These are phyloP conservation scores for Alcis repandata DNA, from an alignment of 2,888 invertebrate genomes.

Conservation along the genomic window DNA sequence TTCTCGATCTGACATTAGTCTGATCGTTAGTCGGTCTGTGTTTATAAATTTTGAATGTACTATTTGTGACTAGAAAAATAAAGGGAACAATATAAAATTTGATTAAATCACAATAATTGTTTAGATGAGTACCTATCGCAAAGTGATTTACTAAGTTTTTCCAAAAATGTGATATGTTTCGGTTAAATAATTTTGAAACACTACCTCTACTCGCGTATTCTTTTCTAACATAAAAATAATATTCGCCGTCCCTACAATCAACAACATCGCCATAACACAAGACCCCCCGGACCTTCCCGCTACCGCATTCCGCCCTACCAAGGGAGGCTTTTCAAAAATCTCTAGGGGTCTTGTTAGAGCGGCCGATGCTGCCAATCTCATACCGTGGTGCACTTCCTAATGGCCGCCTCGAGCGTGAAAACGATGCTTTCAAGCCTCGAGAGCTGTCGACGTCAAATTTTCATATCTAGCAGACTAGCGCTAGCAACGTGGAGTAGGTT, in stretches of 20 bases:
- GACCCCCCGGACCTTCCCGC: slow-evolving; percentile 18
- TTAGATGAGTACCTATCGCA: too few relatives aligned
- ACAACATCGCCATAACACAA: slow-evolving; percentile 7
- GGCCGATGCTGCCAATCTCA: slow-evolving; percentile 20
- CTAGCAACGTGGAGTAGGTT: neutral
- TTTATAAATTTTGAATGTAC: too few relatives aligned
- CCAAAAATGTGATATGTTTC: too few relatives aligned
- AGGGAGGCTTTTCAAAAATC: slow-evolving; percentile 14
- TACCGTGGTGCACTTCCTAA: slow-evolving; percentile 33
- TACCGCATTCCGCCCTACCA: slow-evolving; percentile 13
- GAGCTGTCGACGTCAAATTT: slow-evolving; percentile 22
- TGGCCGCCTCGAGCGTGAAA: slow-evolving; percentile 25
- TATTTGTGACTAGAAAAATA: too few relatives aligned
- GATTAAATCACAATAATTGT: too few relatives aligned
- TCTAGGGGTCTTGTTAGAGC: slow-evolving; percentile 15
- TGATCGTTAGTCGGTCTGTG: too few relatives aligned
- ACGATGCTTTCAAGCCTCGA: slow-evolving; percentile 33
- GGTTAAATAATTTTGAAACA: too few relatives aligned
- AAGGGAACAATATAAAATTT: too few relatives aligned
- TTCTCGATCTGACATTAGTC: too few relatives aligned
- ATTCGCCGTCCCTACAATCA: slow-evolving; percentile 2
- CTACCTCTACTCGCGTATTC: neutral
- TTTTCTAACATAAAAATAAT: slow-evolving; percentile 28
- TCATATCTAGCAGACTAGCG: slow-evolving; percentile 16
- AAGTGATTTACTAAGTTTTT: too few relatives aligned